Base-by-base conservation (phyloP, 2,797 vertebrate species). In the Hemitrygon akajei region DNA sequence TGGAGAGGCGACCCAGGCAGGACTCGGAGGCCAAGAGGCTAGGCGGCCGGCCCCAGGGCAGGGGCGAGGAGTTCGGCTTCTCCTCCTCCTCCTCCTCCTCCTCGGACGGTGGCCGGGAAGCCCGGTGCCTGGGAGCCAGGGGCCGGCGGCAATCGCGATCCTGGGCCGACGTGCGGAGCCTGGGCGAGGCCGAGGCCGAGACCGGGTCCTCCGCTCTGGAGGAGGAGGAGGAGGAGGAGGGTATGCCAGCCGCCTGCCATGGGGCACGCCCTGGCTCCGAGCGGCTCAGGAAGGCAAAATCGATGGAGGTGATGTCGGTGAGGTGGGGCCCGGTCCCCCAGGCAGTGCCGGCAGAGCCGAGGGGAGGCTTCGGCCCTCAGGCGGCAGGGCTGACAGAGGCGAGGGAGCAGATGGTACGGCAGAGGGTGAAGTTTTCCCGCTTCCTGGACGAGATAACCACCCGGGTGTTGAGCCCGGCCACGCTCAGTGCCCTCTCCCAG, bases 381-480 rank as follows among this genome's bases (percentile, higher is more conserved):
- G 58, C 0, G 0, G 95, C 95, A 66, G 95, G 12, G 34, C 96
- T 96, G 95, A 95, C 60, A 27, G 30, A 73, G 0, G 93, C 69
- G 5, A 73, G 82, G n/a, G 94, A 11, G 47, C 94, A n/a, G 3
- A 40, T 91, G 0, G 93, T 96, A 86, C 96, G 97, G 94, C 97
- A 97, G 94, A 98, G 98, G 95, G 96, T 95, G 56, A 96, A 96
- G 93, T 98, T 98, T 94, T 98, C 98, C 0, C 96, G 96, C 2
- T 98, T 98, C 94, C 96, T 98, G 25, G 97, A 98, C 89, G 98
- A 98, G 95, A 98, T 98, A 94, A 98, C 97, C 7, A 95, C 96
- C 25, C 98, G 97, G 95, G 97, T 98, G 25, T 95, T 98, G 91
- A 98, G 97, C 94, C 97, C 98, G 0, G 97, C 96, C 95, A 97